Conservation (phyloP, 2,888 invertebrate species). For the Tetheella fluctuosa region DNA sequence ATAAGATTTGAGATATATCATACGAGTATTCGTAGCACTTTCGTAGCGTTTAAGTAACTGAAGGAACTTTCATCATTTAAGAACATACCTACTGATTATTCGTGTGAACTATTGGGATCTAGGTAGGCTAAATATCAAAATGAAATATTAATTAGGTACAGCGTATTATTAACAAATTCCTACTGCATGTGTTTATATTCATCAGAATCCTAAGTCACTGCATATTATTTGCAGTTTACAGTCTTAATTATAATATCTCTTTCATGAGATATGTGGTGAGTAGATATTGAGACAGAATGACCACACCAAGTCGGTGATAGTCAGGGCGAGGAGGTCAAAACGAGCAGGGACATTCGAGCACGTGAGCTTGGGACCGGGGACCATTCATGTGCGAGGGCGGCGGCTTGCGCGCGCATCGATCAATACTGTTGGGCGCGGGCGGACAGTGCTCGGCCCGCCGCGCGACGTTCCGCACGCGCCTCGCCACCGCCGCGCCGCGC, state of each 20-base stretch:
- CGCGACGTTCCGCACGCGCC: constrained; percentile 69
- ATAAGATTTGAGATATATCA: too few species aligned
- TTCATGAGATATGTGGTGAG: constrained; percentile 30
- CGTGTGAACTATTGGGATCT: too few species aligned
- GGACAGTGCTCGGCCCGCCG: constrained; percentile 76
- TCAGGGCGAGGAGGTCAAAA: constrained; percentile 44
- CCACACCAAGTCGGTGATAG: constrained; percentile 22
- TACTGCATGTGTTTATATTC: too few species aligned
- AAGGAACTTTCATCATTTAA: too few species aligned
- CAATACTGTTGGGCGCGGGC: constrained; percentile 60
- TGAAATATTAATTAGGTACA: too few species aligned
- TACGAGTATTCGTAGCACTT: too few species aligned
- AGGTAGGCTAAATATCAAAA: too few species aligned
- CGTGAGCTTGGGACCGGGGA: constrained; percentile 78
- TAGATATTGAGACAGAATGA: constrained; percentile 39
- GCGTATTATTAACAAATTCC: too few species aligned
- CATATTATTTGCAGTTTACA: too few species aligned
- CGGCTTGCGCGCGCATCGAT: constrained; percentile 76
- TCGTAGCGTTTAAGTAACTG: too few species aligned
- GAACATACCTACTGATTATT: too few species aligned
- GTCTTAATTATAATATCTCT: background rate
- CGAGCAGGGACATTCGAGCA: constrained; percentile 61
- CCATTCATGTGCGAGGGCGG: constrained; percentile 76
- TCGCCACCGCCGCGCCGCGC: constrained; percentile 41
- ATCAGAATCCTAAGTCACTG: too few species aligned